Evolutionary conservation across 2,113 vertebrate genomes (phyloP).

Genomic region (Nibea albiflora): DNA sequence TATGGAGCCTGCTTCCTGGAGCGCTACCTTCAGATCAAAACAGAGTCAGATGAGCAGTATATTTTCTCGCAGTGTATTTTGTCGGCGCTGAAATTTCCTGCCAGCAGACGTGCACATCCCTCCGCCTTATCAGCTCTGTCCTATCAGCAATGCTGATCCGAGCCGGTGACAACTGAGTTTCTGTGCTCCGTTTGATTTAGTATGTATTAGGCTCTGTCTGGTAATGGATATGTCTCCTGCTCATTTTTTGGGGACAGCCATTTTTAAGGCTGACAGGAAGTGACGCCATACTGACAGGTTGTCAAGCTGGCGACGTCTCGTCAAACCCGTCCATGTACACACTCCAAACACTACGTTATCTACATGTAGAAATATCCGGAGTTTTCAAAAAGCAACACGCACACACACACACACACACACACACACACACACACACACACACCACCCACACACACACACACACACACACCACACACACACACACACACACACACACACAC

Average conservation of each 20-base stretch:
- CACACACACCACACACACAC: no score
- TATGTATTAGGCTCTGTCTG: slow-evolving; percentile 34
- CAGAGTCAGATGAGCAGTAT: not conserved
- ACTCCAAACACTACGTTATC: slow-evolving; percentile 15
- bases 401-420: no score
- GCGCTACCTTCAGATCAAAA: slow-evolving; percentile 1
- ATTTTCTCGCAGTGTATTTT: slow-evolving; percentile 20
- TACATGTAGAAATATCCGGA: not conserved
- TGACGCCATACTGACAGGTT: slow-evolving; percentile 58
- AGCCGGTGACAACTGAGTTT: slow-evolving; percentile 35
- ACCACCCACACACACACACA: no score
- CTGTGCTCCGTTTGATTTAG: slow-evolving; percentile 30
- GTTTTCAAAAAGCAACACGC: not conserved
- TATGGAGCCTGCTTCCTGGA: not conserved
- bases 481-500: no score
- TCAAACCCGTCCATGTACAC: slow-evolving; percentile 30
- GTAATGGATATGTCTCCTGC: slow-evolving; percentile 48
- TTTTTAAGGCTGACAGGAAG: slow-evolving; percentile 58
- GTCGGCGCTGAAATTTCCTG: slow-evolving; percentile 11
- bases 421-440: no score
- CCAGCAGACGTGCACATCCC: not conserved
- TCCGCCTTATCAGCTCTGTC: slow-evolving; percentile 10
- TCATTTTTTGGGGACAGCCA: slow-evolving; percentile 43
- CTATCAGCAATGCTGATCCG: slow-evolving; percentile 26
- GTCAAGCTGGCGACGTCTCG: slow-evolving; percentile 46